Evolutionary conservation across 1,140 invertebrate species (phyloP).

Genomic region (Nasonia longicornis): DNA sequence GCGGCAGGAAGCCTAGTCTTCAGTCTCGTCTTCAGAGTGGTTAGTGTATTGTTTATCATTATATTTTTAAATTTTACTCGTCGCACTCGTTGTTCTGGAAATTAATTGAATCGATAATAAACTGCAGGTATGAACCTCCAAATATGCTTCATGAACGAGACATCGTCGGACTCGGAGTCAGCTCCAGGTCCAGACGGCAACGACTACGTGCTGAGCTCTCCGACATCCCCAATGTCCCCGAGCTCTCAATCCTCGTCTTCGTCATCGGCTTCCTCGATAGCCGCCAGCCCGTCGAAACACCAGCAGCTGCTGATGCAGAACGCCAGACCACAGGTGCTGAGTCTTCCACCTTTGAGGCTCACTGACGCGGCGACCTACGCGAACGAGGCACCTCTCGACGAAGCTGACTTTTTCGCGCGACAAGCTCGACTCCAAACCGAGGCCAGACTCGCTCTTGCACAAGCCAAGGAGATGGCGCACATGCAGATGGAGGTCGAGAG

Average conservation of each 20-base stretch:
- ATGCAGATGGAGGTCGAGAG: constrained; percentile 94
- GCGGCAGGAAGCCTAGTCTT: constrained; percentile 85
- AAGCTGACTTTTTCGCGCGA: constrained; percentile 83
- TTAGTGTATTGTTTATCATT: constrained; percentile 61
- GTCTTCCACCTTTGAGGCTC: constrained; percentile 57
- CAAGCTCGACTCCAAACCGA: constrained; percentile 90
- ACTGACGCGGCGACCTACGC: constrained; percentile 53
- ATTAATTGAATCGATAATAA: no score
- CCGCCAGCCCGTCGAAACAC: constrained; percentile 2
- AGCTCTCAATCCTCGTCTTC: constrained; percentile 74
- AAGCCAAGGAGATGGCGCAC: constrained; percentile 91
- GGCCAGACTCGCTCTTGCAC: constrained; percentile 88
- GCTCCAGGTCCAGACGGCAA: constrained; percentile 76
- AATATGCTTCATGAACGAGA: constrained; percentile 96
- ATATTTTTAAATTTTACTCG: no score
- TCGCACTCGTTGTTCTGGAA: no score
- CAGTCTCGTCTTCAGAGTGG: constrained; percentile 89
- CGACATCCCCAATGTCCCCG: constrained; percentile 70
- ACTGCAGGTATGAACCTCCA: constrained; percentile 88
- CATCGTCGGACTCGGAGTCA: constrained; percentile 84
- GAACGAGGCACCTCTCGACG: constrained; percentile 54
- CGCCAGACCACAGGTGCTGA: constrained; percentile 62
- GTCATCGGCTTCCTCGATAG: constrained; percentile 15
- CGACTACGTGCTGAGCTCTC: constrained; percentile 44
- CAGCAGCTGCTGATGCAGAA: constrained; percentile 38